Percentiles rank a stretch among this genome's conserved stretches.
phyloP scores from a whole-genome alignment of 2,797 vertebrate genomes.

The Darevskia mixta region DNA sequence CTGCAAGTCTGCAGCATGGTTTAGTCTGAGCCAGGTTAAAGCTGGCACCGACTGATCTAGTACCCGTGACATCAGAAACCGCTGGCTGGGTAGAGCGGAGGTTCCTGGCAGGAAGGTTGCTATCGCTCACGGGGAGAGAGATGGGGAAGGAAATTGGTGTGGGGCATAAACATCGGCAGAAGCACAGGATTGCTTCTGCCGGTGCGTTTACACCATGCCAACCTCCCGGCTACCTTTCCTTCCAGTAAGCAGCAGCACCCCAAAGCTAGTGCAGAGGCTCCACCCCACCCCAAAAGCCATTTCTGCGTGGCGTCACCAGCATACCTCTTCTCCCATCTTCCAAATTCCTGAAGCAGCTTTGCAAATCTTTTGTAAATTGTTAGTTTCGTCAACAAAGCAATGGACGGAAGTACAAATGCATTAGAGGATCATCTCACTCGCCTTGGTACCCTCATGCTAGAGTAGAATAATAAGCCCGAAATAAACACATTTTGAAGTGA shows the following conservation, averaged over 20 bases:
- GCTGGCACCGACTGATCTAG: neutral
- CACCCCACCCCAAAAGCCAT: too few species aligned
- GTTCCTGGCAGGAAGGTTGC: too few species aligned
- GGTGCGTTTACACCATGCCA: too few species aligned
- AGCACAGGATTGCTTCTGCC: too few species aligned
- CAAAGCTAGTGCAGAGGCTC: too few species aligned
- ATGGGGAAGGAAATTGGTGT: too few species aligned
- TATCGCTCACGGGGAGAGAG: too few species aligned
- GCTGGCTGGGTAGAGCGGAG: too few species aligned
- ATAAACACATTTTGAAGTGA: neutral
- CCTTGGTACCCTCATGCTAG: neutral
- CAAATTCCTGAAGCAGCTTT: neutral
- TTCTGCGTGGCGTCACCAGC: neutral
- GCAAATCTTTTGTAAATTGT: constrained; percentile 1
- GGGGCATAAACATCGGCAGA: too few species aligned
- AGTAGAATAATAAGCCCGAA: neutral
- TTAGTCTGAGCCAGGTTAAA: neutral
- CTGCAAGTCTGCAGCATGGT: neutral
- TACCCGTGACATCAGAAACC: too few species aligned
- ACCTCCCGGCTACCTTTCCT: too few species aligned
- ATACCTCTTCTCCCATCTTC: neutral
- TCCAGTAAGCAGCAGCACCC: too few species aligned
- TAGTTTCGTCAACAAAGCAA: neutral
- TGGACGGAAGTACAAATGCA: neutral
- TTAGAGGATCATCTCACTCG: neutral